Evolutionary conservation across 2,113 vertebrate genomes (phyloP).

Genomic region (Microcebus ravelobensis): DNA sequence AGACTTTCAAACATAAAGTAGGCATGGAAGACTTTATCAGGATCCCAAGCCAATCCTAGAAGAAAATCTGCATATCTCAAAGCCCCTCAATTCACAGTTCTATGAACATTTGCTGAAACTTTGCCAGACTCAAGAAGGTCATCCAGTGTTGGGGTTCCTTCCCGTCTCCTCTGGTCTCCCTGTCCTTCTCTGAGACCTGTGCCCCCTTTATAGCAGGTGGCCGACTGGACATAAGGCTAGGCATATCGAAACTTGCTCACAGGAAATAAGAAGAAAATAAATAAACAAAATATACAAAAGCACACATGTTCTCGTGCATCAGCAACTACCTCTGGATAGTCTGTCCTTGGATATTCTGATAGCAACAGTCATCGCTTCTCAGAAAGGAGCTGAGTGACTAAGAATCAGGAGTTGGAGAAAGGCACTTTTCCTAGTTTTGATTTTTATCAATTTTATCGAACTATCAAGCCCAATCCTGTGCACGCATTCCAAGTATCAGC

Average conservation of each 20-base stretch:
- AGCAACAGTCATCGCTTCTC: not conserved
- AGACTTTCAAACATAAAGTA: not conserved
- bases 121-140: not conserved
- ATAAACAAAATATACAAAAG: not conserved
- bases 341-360: not conserved
- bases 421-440: not conserved
- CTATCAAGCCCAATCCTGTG: not conserved
- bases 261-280: not conserved
- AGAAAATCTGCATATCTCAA: not conserved
- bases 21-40: not conserved
- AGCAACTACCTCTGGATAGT: too few species aligned
- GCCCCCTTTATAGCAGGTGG: not conserved
- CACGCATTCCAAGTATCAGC: not conserved
- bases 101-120: not conserved
- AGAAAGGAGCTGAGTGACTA: not conserved
- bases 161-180: not conserved
- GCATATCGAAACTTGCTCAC: not conserved
- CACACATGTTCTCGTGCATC: not conserved
- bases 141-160: not conserved
- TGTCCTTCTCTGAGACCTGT: not conserved
- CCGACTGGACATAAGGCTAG: too few species aligned
- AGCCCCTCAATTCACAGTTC: not conserved
- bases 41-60: not conserved
- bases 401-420: not conserved
- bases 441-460: not conserved